Percentiles rank a stretch among this genome's conserved stretches.
Evolutionary conservation across 2,888 invertebrate species (phyloP).

Genomic region (Microctonus hyperodae): DNA sequence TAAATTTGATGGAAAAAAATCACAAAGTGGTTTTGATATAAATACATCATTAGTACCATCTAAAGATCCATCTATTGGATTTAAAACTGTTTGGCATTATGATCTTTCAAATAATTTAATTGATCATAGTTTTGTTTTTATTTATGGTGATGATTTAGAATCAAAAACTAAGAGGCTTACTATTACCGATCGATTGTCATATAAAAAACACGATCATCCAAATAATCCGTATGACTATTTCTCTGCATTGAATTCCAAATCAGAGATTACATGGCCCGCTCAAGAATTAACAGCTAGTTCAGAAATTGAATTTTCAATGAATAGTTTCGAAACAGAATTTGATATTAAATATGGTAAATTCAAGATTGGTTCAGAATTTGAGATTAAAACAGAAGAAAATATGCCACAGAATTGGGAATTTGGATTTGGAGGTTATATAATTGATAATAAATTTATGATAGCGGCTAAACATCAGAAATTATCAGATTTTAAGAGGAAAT

Average conservation of each 20-base stretch:
- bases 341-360: slow-evolving; percentile 69
- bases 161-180: slow-evolving; percentile 68
- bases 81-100: slow-evolving; percentile 69
- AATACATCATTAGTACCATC: slow-evolving; percentile 68
- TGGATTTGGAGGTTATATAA: slow-evolving; percentile 66
- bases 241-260: slow-evolving; percentile 26
- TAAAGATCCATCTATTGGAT: slow-evolving; percentile 69
- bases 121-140: slow-evolving; percentile 67
- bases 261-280: slow-evolving; percentile 53
- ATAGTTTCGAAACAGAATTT: slow-evolving; percentile 67
- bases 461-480: slow-evolving; percentile 68
- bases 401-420: slow-evolving; percentile 66
- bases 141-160: slow-evolving; percentile 71
- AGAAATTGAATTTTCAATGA: slow-evolving; percentile 68
- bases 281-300: slow-evolving; percentile 58
- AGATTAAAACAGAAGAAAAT: slow-evolving; percentile 61
- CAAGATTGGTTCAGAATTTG: slow-evolving; percentile 66
- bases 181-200: slow-evolving; percentile 47
- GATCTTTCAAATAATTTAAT: slow-evolving; percentile 57
- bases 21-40: slow-evolving; percentile 64
- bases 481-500: slow-evolving; percentile 69
- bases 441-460: slow-evolving; percentile 66
- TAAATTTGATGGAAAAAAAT: slow-evolving; percentile 63
- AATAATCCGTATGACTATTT: slow-evolving; percentile 16
- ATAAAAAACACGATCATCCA: slow-evolving; percentile 41